Conservation (phyloP, 2,113 vertebrate genomes). For the Polypterus bichir region DNA sequence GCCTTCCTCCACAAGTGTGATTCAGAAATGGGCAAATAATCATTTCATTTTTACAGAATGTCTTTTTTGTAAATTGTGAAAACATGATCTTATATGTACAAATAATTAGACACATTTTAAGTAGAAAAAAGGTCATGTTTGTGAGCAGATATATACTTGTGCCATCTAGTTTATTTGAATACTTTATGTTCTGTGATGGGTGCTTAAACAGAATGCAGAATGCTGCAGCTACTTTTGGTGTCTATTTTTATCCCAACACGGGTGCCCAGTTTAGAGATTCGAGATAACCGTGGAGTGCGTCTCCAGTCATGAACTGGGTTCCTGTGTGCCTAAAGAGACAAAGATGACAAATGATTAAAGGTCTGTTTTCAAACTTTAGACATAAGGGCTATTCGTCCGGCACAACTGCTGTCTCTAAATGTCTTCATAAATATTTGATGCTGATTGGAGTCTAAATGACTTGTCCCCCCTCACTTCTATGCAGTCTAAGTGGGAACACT, state of each 20-base stretch:
- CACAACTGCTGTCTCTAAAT: neutral
- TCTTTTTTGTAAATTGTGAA: neutral
- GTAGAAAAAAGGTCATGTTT: too few relatives aligned
- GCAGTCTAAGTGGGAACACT: constrained; percentile 2
- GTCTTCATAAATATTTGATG: constrained; percentile 18
- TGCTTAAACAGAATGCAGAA: neutral
- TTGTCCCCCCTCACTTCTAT: neutral
- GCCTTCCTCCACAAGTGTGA: too few relatives aligned
- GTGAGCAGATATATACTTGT: too few relatives aligned
- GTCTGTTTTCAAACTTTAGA: constrained; percentile 15
- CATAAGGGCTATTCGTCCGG: constrained; percentile 8
- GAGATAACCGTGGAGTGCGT: too few relatives aligned
- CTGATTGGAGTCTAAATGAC: constrained; percentile 4
- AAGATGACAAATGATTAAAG: constrained; percentile 1
- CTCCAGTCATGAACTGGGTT: too few relatives aligned
- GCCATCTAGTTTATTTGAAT: too few relatives aligned
- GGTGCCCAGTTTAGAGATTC: too few relatives aligned
- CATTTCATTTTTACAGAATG: neutral
- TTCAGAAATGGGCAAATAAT: too few relatives aligned
- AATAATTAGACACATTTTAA: too few relatives aligned
- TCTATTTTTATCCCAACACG: too few relatives aligned
- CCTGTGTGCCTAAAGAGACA: constrained; percentile 5
- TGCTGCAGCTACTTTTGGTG: neutral
- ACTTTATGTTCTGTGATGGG: neutral
- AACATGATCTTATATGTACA: neutral